Evolutionary conservation across 2,113 vertebrate genomes (phyloP), one percentile per base, ranked within the genome.

Genomic region (Xiphorhynchus elegans): DNA sequence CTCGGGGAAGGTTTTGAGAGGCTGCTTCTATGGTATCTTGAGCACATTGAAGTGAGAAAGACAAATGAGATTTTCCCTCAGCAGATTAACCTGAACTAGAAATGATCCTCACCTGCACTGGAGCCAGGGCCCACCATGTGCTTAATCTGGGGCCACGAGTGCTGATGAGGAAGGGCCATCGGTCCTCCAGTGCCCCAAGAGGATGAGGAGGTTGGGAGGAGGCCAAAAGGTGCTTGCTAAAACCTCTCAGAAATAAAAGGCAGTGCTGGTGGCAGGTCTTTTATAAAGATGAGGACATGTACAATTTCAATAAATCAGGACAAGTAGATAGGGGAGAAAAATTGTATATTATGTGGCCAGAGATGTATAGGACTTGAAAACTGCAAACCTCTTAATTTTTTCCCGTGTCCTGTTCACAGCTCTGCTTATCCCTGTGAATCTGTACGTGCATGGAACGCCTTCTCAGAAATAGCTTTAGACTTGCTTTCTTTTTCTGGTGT

Each of bases 21-120:
- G 11, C 1, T 64, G 5, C 16, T 75, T 44, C 10, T 20, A 11
- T 0, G 0, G 16, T 58, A 28, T 26, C 50, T 78, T 31, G n/a
- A 55, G 42, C 20, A 55, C 17, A 29, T 0, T 31, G 50, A 70
- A 85, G 19, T 46, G 17, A 66, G 31, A n/a, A 82, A 66, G 16
- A 35, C 8, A 33, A 70, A 81, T 3, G 21, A 87, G 37, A 35
- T 66, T 67, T 89, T 85, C 56, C 31, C 14, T 83, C 3, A 3
- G 21, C 14, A 37, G 39, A 55, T 37, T 31, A 67, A 24, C 31
- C 25, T 53, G 46, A 74, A 15, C 16, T 8, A 35, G 60, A 8
- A 66, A 40, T 0, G 3, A 49, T 19, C 17, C 13, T 72, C 20
- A 39, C 10, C 35, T 42, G 21, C 2, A 5, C 28, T 40, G 47